Evolutionary conservation across 2,113 vertebrate genomes (phyloP).

Genomic region (Lycaon pictus): DNA sequence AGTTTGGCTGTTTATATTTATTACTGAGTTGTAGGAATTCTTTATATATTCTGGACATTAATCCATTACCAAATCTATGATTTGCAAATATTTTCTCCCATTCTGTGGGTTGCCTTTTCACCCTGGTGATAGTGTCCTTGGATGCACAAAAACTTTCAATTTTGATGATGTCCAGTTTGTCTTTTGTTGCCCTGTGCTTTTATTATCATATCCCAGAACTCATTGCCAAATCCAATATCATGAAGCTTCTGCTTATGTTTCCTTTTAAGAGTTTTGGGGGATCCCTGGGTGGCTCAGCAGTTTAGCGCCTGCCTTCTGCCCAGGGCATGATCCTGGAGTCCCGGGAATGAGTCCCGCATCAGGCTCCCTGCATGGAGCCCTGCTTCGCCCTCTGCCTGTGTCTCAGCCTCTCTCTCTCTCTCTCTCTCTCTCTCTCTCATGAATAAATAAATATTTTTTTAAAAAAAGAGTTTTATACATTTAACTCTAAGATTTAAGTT

Average conservation of each 20-base stretch:
- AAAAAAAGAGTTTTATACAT: conserved; percentile 19
- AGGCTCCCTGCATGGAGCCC: too few relatives aligned
- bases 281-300: too few relatives aligned
- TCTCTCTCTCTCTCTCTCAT: too few relatives aligned
- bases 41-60: background rate
- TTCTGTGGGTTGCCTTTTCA: background rate
- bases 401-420: too few relatives aligned
- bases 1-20: background rate
- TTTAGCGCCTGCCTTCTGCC: too few relatives aligned
- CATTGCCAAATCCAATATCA: background rate
- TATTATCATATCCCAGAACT: background rate
- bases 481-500: background rate
- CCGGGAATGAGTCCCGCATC: too few relatives aligned
- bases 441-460: background rate
- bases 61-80: background rate
- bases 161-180: background rate
- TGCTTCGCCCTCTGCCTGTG: too few relatives aligned
- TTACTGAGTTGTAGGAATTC: background rate
- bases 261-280: background rate
- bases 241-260: background rate
- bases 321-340: too few relatives aligned
- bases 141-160: background rate
- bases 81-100: conserved; percentile 23
- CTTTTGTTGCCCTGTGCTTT: background rate
- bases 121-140: background rate